A percentile compares a stretch with the other conserved stretches of the same genome.
Evolutionary conservation across 2,113 vertebrate genomes (phyloP).

Genomic region (Psittacula cyanocephala): DNA sequence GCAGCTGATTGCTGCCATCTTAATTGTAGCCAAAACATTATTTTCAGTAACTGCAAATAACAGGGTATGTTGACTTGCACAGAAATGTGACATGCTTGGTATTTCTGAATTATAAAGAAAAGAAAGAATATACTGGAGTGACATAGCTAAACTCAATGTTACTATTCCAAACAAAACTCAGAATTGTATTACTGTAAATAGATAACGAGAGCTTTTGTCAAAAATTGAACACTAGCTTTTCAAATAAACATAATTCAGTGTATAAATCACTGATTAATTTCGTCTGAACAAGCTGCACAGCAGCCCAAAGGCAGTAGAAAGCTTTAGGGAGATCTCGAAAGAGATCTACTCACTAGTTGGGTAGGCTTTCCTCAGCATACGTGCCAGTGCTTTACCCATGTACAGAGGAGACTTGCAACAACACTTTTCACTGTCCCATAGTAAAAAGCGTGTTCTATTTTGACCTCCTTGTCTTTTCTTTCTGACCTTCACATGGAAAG

Average conservation of each 20-base stretch:
- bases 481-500: background rate
- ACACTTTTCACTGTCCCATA: background rate
- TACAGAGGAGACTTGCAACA: background rate
- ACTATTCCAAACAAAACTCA: background rate
- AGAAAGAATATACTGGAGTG: background rate
- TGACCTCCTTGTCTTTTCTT: background rate
- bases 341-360: background rate
- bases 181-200: background rate
- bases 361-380: background rate
- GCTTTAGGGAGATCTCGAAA: background rate
- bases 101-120: background rate
- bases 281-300: background rate
- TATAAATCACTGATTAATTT: background rate
- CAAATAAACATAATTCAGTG: background rate
- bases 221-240: background rate
- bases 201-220: background rate
- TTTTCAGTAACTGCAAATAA: slow-evolving; percentile 37
- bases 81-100: background rate
- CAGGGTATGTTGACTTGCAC: background rate
- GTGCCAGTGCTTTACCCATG: background rate
- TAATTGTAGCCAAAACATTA: slow-evolving; percentile 15
- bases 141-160: background rate
- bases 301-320: background rate
- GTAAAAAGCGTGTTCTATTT: background rate
- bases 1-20: background rate